Evolutionary conservation across 2,113 vertebrate genomes (phyloP), one percentile per base, ranked within the genome.

Genomic region (Calyptommatus sinebrachiatus): DNA sequence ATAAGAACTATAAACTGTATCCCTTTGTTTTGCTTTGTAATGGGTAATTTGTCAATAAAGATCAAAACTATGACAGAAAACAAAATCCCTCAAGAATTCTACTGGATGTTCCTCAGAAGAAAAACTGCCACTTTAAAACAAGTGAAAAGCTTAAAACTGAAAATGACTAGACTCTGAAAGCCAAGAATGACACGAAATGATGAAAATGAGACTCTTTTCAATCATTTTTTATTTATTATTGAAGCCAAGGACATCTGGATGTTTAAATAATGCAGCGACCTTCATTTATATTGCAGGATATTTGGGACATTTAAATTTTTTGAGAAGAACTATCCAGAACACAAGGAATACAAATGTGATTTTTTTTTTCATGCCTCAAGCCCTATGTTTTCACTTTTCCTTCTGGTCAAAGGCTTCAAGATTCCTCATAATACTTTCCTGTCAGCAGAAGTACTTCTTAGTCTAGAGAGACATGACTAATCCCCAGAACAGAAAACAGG

Each of bases 401-500:
- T 81, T 3, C 48, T 82, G 71, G 62, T 81, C 71, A 63, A 88
- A 31, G 41, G n/a, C 76, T 29, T 65, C 82, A 85, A 76, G 10
- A 24, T 68, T 16, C 24, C 22, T 28, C 11, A 73, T 66, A 48
- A 11, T 76, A 50, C 73, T 88, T 88, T 29, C 48, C 68, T 83
- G 22, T 84, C 80, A 83, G 77, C 46, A 81, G 61, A 48, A n/a
- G 75, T 28, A 65, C 14, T 26, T 65, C 28, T 78, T 31, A n/a
- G 79, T 83, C 84, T 69, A 80, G n/a, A 76, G 65, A 78, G 65
- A 84, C 85, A 81, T 86, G 66, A 69, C 82, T 72, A 71, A 53
- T 85, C 57, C 61, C 85, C 75, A 87, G 76, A 87, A 90, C 88
- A 86, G 87, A 88, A 88, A 78, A 87, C 67, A 24, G 76, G 73